Evolutionary conservation across 2,113 vertebrate genomes (phyloP).

Genomic region (Psilopsiagon aymara): DNA sequence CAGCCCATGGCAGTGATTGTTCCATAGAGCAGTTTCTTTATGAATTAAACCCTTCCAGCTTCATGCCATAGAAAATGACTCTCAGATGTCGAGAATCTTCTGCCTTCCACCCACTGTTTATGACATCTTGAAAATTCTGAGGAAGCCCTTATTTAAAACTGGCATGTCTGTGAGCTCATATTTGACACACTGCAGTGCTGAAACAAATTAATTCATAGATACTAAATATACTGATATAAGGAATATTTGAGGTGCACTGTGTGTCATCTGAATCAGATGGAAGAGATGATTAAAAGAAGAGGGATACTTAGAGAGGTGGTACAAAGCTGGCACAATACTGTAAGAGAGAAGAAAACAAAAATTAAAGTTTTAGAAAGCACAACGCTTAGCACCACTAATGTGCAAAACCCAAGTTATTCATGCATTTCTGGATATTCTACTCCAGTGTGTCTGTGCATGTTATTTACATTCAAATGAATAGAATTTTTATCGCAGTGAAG

Average conservation of each 20-base stretch:
- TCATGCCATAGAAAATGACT: neutral
- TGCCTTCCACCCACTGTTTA: constrained; percentile 8
- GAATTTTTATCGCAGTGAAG: neutral
- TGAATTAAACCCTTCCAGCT: neutral
- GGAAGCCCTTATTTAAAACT: constrained; percentile 20
- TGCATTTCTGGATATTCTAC: neutral
- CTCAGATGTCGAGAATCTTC: neutral
- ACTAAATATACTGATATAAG: constrained; percentile 18
- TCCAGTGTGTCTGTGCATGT: neutral
- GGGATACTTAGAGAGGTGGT: neutral
- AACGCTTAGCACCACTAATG: neutral
- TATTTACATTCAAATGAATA: neutral
- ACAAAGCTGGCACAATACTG: neutral
- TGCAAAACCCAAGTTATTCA: neutral
- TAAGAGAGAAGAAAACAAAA: neutral
- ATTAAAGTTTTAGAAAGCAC: neutral
- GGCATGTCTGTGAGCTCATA: neutral
- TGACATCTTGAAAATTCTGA: constrained; percentile 34
- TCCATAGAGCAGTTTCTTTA: neutral
- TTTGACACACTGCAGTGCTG: neutral
- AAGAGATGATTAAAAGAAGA: neutral
- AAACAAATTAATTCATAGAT: constrained; percentile 31
- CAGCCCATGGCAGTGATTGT: neutral
- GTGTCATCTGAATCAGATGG: neutral
- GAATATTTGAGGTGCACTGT: neutral